Conservation (phyloP, 2,888 invertebrate genomes). For the Perdita meconis region DNA sequence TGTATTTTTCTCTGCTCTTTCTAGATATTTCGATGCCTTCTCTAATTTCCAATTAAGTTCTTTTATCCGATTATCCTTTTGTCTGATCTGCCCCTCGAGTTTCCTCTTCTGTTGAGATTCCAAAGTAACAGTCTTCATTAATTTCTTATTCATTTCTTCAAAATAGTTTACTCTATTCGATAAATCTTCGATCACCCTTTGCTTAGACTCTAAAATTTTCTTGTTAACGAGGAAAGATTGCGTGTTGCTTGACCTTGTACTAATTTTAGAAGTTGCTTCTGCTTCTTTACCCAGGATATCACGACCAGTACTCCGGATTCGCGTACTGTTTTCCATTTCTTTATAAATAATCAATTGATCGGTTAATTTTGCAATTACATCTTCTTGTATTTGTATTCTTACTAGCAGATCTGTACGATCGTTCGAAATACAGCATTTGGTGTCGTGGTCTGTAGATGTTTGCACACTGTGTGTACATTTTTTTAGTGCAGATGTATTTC, state of each 20-base stretch:
- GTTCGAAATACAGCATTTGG: not conserved
- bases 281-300: slow-evolving; percentile 67
- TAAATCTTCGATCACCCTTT: slow-evolving; percentile 72
- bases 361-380: slow-evolving; percentile 75
- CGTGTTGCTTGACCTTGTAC: slow-evolving; percentile 42
- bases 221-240: slow-evolving; percentile 21
- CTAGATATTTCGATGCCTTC: slow-evolving; percentile 80
- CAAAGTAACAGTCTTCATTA: slow-evolving; percentile 75
- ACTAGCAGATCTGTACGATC: slow-evolving; percentile 61
- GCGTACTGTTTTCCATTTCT: slow-evolving; percentile 69
- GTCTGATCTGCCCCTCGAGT: slow-evolving; percentile 75
- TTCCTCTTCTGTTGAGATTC: slow-evolving; percentile 76
- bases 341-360: slow-evolving; percentile 75
- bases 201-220: slow-evolving; percentile 55
- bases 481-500: slow-evolving; percentile 13
- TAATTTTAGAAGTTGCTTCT: slow-evolving; percentile 57
- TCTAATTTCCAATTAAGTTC: slow-evolving; percentile 81
- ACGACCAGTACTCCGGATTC: slow-evolving; percentile 57
- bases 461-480: slow-evolving; percentile 22
- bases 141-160: slow-evolving; percentile 76
- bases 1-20: slow-evolving; percentile 79
- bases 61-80: slow-evolving; percentile 79
- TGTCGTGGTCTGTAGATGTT: not conserved
- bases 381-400: slow-evolving; percentile 74
- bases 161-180: slow-evolving; percentile 73